Conservation (phyloP, 2,113 vertebrate species). For the Cynopterus brachyotis region DNA sequence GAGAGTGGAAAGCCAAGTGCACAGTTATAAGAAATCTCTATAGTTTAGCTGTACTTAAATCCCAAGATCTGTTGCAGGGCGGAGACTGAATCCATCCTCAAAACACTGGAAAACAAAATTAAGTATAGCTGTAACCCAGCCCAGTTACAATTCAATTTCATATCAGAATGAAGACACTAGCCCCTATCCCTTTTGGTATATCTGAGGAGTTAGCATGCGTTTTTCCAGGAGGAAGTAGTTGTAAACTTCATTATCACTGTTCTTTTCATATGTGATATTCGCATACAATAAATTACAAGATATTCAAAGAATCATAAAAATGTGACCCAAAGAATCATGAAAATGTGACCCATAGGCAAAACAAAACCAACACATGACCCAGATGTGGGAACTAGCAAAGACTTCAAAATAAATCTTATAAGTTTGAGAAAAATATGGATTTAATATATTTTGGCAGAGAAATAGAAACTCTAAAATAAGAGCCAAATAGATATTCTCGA, state of each 20-base stretch:
- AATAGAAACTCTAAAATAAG: background rate
- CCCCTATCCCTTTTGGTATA: background rate
- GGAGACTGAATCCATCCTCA: background rate
- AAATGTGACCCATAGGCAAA: background rate
- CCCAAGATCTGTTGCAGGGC: background rate
- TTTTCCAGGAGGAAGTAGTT: background rate
- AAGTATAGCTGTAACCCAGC: background rate
- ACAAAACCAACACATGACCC: background rate
- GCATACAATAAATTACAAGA: background rate
- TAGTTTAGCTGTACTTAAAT: background rate
- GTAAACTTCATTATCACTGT: background rate
- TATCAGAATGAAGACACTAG: background rate
- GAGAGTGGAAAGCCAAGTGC: background rate
- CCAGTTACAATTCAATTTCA: background rate
- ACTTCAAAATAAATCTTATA: background rate
- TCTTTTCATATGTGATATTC: slow-evolving; percentile 19
- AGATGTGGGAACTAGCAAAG: background rate
- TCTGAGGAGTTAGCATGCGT: background rate
- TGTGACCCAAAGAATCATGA: background rate
- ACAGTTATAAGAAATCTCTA: background rate
- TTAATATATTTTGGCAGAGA: background rate
- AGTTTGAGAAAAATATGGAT: background rate
- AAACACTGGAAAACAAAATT: slow-evolving; percentile 23
- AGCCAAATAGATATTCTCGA: background rate
- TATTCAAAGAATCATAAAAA: slow-evolving; percentile 7